Evolutionary conservation across 2,888 invertebrate genomes (phyloP).

Genomic region (Latheticus oryzae): DNA sequence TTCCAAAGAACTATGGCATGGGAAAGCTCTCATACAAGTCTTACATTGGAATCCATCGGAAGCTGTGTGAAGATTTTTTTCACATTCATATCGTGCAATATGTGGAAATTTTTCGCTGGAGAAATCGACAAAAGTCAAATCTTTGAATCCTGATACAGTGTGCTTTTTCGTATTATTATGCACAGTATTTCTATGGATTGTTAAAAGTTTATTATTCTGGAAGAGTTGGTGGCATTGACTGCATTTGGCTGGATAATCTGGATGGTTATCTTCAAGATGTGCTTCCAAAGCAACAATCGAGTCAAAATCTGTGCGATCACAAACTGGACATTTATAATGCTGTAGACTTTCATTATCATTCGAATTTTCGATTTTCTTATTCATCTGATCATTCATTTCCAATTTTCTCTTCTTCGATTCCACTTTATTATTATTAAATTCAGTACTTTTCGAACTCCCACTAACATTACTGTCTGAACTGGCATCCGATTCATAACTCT

Average conservation of each 20-base stretch:
- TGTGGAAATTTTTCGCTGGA: slow-evolving; percentile 83
- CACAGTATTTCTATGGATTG: slow-evolving; percentile 75
- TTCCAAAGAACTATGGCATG: slow-evolving; percentile 75
- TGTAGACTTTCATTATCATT: slow-evolving; percentile 45
- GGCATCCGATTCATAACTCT: slow-evolving; percentile 73
- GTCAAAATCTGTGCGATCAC: slow-evolving; percentile 72
- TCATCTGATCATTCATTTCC: slow-evolving; percentile 38
- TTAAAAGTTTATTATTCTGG: slow-evolving; percentile 78
- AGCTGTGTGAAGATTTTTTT: slow-evolving; percentile 72
- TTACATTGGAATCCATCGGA: slow-evolving; percentile 74
- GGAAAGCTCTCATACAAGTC: slow-evolving; percentile 78
- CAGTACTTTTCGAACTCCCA: slow-evolving; percentile 60
- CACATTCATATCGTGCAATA: slow-evolving; percentile 80
- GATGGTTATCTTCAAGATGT: slow-evolving; percentile 76
- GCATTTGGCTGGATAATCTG: slow-evolving; percentile 77
- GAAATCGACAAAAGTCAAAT: slow-evolving; percentile 83
- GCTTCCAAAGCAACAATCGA: slow-evolving; percentile 71
- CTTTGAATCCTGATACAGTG: slow-evolving; percentile 75
- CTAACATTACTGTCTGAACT: slow-evolving; percentile 67
- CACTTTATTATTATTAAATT: slow-evolving; percentile 63
- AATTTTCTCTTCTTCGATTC: slow-evolving; percentile 62
- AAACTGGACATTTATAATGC: slow-evolving; percentile 71
- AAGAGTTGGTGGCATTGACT: slow-evolving; percentile 78
- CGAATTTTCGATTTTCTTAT: slow-evolving; percentile 36
- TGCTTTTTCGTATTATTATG: slow-evolving; percentile 66